These are phyloP conservation scores for Melinaea marsaeus DNA, from an alignment of 2,888 invertebrate genomes.

Conservation along the genomic window DNA sequence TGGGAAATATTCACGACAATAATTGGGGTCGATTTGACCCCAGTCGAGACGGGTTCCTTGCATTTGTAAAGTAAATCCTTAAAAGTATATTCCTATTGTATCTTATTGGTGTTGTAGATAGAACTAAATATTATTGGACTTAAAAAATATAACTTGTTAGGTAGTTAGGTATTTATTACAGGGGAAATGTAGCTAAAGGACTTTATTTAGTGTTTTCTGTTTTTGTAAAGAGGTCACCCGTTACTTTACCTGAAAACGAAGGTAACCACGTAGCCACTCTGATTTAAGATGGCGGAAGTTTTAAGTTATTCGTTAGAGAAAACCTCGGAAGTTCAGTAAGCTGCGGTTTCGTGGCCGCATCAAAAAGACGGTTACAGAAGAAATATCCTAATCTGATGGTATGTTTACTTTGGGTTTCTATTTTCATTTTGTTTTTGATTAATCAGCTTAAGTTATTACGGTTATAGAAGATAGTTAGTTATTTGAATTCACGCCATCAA, in stretches of 20 bases:
- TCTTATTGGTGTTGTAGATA: too few relatives aligned
- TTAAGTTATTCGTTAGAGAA: slow-evolving; percentile 47
- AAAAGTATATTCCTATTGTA: neutral
- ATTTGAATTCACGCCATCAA: too few relatives aligned
- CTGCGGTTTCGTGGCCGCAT: slow-evolving; percentile 36
- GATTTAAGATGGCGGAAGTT: slow-evolving; percentile 38
- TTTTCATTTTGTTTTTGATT: slow-evolving; percentile 11
- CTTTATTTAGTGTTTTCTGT: neutral
- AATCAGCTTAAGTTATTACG: slow-evolving; percentile 9
- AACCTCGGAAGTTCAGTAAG: slow-evolving; percentile 36
- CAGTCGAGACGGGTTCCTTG: slow-evolving; percentile 4
- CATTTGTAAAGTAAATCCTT: neutral
- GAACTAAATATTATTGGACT: neutral
- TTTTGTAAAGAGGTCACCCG: slow-evolving; percentile 4
- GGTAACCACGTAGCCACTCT: slow-evolving; percentile 30
- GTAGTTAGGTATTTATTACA: neutral
- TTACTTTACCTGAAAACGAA: slow-evolving; percentile 26
- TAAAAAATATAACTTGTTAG: neutral
- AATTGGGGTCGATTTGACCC: slow-evolving; percentile 26
- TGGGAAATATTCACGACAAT: slow-evolving; percentile 52
- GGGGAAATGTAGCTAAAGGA: neutral
- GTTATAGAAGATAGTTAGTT: too few relatives aligned
- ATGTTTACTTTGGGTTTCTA: slow-evolving; percentile 7
- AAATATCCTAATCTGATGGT: slow-evolving; percentile 23
- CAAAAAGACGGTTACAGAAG: slow-evolving; percentile 36